These are phyloP conservation scores for Podarcis siculus DNA, from an alignment of 2,797 vertebrate genomes.

Conservation along the genomic window DNA sequence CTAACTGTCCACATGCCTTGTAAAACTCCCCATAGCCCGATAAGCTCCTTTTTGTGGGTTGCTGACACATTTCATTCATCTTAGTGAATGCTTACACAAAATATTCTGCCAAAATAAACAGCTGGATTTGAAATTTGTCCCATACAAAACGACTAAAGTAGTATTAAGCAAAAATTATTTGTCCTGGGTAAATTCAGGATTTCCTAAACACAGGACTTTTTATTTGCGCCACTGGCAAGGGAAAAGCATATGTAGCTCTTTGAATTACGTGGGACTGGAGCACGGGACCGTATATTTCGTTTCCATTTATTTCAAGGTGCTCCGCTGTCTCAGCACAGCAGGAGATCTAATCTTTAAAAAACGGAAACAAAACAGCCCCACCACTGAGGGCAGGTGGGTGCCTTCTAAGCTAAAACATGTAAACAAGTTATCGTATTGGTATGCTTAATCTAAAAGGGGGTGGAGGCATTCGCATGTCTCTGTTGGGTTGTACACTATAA, in stretches of 20 bases:
- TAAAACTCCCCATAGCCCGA: background rate
- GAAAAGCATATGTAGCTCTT: background rate
- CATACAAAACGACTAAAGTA: background rate
- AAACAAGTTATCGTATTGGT: accelerated
- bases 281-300: background rate
- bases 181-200: conserved; percentile 1
- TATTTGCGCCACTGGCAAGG: background rate
- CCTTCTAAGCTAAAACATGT: conserved; percentile 3
- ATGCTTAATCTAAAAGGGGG: background rate
- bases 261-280: background rate
- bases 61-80: background rate
- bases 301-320: background rate
- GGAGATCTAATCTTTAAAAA: conserved; percentile 1
- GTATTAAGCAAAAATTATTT: background rate
- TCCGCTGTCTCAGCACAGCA: background rate
- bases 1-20: background rate
- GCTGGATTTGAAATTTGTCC: background rate
- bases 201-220: background rate
- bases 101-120: background rate
- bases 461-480: background rate
- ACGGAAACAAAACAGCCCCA: background rate
- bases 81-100: background rate
- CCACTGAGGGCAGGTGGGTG: background rate
- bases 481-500: accelerated
- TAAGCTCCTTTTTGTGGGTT: background rate